Evolutionary conservation across 2,113 vertebrate genomes (phyloP), one percentile per base, ranked within the genome.

Genomic region (Sapayoa aenigma): DNA sequence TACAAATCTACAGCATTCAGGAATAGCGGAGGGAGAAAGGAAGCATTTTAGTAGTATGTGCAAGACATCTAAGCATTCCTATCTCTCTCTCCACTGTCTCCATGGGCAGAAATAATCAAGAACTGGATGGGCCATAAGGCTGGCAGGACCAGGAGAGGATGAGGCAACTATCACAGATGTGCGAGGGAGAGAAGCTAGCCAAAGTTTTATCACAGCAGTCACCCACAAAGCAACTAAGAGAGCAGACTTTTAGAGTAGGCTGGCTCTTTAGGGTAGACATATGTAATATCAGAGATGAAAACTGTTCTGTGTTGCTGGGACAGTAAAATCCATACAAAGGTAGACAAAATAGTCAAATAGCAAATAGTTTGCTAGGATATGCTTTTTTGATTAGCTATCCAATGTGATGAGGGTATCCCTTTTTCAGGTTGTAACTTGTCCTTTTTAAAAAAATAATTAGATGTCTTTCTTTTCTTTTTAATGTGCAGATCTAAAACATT

Each of bases 61-160:
- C 31, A 59, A 91, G 91, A 95, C 82, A 95, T 94, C 85, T 95
- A 95, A 95, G 87, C 84, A 85, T 95, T 95, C 84, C 79, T 89
- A 31, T 91, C 78, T 91, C 52, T 14, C n/a, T 77, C 53, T 83
- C 68, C 63, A 68, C 41, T 88, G 50, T 35, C 72, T 96, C 65
- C 59, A 74, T 16, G 68, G 55, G 79, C 72, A 95, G 88, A 94
- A 93, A 56, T 86, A 88, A 72, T 66, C 44, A 60, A 86, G 56
- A 22, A 75, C 22, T 62, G 42, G 90, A 59, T n/a, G 53, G 39
- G 25, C 44, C 72, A 78, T 72, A 63, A 93, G 37, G 76, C 39
- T 93, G 56, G 66, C 85, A 86, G 76, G 53, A 93, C 9, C 6
- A 11, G 30, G 18, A 60, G 11, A 95, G n/a, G 66, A 84, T 78